Evolutionary conservation across 2,113 vertebrate genomes (phyloP).

Genomic region (Heteronetta atricapilla): DNA sequence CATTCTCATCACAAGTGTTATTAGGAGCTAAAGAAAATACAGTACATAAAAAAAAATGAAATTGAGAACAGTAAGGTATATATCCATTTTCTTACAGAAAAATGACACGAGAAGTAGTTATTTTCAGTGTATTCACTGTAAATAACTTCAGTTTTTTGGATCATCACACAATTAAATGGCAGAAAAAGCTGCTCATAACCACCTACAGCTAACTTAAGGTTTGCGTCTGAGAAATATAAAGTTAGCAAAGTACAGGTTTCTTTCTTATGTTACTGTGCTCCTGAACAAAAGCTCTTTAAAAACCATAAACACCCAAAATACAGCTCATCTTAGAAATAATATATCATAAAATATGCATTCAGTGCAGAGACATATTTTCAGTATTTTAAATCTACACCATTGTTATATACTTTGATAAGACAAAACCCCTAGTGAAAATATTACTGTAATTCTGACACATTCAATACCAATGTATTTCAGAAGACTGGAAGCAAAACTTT

Average conservation of each 20-base stretch:
- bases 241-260: not conserved
- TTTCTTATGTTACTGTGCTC: not conserved
- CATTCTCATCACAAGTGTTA: conserved; percentile 93
- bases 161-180: not conserved
- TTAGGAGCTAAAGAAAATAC: conserved; percentile 86
- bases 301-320: not conserved
- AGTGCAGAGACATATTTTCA: not conserved
- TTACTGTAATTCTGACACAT: not conserved
- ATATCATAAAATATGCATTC: not conserved
- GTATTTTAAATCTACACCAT: not conserved
- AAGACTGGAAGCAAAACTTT: not conserved
- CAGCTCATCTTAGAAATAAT: not conserved
- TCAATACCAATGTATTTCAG: not conserved
- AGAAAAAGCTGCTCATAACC: not conserved
- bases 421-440: not conserved
- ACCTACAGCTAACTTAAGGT: not conserved
- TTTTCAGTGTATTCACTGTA: not conserved
- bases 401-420: not conserved
- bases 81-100: not conserved
- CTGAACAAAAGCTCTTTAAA: not conserved
- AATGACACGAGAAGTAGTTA: not conserved
- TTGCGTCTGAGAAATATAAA: not conserved
- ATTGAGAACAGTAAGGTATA: not conserved
- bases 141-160: not conserved
- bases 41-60: conserved; percentile 28